phyloP scores from a whole-genome alignment of 1,140 invertebrate genomes.

The Leptopilina boulardi region DNA sequence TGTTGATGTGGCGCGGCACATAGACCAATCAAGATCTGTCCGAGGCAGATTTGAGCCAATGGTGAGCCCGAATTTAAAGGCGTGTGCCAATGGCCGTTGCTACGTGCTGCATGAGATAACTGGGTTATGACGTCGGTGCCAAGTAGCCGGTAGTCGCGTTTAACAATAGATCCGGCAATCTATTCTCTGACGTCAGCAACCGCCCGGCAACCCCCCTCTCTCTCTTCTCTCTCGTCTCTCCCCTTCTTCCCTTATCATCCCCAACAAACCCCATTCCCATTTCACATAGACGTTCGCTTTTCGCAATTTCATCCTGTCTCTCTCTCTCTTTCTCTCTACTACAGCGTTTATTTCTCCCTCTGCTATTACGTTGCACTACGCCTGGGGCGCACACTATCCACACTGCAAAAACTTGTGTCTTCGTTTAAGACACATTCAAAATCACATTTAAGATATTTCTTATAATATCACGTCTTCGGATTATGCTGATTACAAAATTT shows the following conservation, averaged over 20 bases:
- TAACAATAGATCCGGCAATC: constrained; percentile 60
- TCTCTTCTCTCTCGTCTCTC: not conserved
- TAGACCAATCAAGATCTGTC: not conserved
- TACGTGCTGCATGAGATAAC: constrained; percentile 54
- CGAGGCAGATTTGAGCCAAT: constrained; percentile 6
- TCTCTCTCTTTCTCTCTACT: no score
- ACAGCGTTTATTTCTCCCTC: constrained; percentile 19
- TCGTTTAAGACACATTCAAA: no score
- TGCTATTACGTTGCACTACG: constrained; percentile 34
- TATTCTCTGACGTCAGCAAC: constrained; percentile 58
- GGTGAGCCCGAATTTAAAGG: constrained; percentile 18
- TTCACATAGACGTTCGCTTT: constrained; percentile 7
- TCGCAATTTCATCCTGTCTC: constrained; percentile 5
- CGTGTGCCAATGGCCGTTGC: constrained; percentile 46
- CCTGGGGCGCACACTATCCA: constrained; percentile 51
- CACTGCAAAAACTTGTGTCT: not conserved
- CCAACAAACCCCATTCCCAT: not conserved
- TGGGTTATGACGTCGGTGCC: constrained; percentile 59
- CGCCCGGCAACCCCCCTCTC: constrained; percentile 12
- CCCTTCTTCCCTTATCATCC: not conserved
- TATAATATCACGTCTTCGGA: no score
- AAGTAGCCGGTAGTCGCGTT: constrained; percentile 57
- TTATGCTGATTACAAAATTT: no score
- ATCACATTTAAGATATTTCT: not conserved
- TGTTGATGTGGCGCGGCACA: not conserved